Evolutionary conservation across 1,140 invertebrate genomes (phyloP), one percentile per base, ranked within the genome.

Genomic region (Spodoptera frugiperda): DNA sequence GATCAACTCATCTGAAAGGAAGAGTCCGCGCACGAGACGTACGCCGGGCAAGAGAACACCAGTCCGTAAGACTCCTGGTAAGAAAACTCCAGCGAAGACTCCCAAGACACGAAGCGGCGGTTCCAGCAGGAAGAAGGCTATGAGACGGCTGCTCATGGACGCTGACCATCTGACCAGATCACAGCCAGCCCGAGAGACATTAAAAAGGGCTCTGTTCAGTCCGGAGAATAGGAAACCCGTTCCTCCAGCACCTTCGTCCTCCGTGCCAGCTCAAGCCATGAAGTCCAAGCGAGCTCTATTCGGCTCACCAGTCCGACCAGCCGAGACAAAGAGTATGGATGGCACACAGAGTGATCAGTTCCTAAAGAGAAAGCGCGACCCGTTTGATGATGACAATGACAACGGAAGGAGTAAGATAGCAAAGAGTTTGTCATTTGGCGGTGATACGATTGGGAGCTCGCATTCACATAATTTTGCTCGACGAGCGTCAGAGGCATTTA

Each of bases 191-290:
- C 78, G 95, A 55, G 94, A 95, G 80, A 94, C 94, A 0, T 93
- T 95, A 2, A 96, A 96, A 82, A 88, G 96, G 78, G 96, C 96
- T 0, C 82, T 96, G 0, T 96, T 96, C 78, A 96, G 96, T 85
- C 96, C 96, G 3, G 94, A 95, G 68, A 85, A 91, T 39, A 87
- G 83, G 30, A 93, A 94, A 11, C 61, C 82, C 1, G 85, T 89
- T 12, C 87, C 89, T 14, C 54, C 72, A 53, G 76, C 79, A n/a
- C 78, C 92, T 5, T 86, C 91, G 75, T 83, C 90, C 0, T 94
- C 90, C 0, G 90, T 90, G 0, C 91, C 91, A n/a, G 84, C 84
- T 25, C 84, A 90, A 65, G 88, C 87, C 0, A 88, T 94, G 79
- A 95, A 90, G 57, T 95, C 95, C 2, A 96, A 95, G 81, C 88